Evolutionary conservation across 2,113 vertebrate species (phyloP).

Genomic region (Galeopterus variegatus): DNA sequence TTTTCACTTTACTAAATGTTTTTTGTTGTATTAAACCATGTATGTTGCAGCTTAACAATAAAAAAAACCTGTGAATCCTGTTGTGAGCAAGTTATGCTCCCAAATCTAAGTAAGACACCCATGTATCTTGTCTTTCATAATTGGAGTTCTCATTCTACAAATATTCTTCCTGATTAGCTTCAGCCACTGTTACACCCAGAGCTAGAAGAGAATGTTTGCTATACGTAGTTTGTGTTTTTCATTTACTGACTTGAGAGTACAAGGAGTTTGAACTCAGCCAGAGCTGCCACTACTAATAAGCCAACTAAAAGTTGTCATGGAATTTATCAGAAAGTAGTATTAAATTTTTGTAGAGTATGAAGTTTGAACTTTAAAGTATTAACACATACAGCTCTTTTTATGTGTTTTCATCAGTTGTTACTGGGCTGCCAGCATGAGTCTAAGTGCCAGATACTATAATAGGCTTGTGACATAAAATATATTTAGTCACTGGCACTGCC

Average conservation of each 20-base stretch:
- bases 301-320: background rate
- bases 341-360: background rate
- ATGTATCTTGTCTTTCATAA: background rate
- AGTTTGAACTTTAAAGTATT: background rate
- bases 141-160: background rate
- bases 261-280: background rate
- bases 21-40: constrained; percentile 89
- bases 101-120: background rate
- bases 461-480: background rate
- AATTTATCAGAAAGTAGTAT: background rate
- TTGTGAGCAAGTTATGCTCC: constrained; percentile 77
- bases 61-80: constrained; percentile 85
- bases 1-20: constrained; percentile 87
- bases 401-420: background rate
- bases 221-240: background rate
- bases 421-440: background rate
- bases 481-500: background rate
- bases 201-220: background rate
- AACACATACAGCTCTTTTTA: background rate
- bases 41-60: constrained; percentile 89
- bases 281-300: background rate
- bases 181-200: background rate
- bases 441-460: background rate
- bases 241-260: background rate
- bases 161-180: background rate